phyloP scores from a whole-genome alignment of 2,797 vertebrate species.

The Sandelia bainsii region DNA sequence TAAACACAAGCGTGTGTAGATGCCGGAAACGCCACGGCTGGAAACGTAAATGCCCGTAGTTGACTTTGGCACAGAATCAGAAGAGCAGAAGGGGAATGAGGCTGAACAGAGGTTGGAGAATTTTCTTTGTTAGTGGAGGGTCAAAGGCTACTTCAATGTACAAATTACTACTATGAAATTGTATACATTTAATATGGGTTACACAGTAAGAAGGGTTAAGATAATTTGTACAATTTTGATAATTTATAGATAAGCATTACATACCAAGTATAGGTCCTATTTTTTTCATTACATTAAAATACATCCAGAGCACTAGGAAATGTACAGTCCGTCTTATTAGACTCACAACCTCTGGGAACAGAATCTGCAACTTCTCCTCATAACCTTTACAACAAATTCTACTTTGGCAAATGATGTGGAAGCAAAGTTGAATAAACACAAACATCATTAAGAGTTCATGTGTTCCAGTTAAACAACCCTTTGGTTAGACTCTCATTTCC shows the following conservation, averaged over 20 bases:
- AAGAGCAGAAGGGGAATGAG: slow-evolving; percentile 67
- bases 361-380: slow-evolving; percentile 39
- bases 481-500: slow-evolving; percentile 76
- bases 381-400: slow-evolving; percentile 66
- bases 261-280: slow-evolving; percentile 11
- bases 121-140: slow-evolving; percentile 71
- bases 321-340: slow-evolving; percentile 14
- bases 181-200: slow-evolving; percentile 14
- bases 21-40: slow-evolving; percentile 78
- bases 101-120: slow-evolving; percentile 64
- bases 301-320: not conserved
- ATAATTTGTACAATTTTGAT: slow-evolving; percentile 10
- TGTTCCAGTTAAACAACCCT: slow-evolving; percentile 75
- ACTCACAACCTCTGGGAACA: slow-evolving; percentile 56
- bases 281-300: slow-evolving; percentile 17
- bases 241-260: slow-evolving; percentile 11
- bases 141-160: slow-evolving; percentile 46
- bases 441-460: slow-evolving; percentile 80
- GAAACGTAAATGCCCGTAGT: slow-evolving; percentile 80
- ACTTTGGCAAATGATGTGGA: slow-evolving; percentile 71
- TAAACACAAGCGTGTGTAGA: slow-evolving; percentile 86
- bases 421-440: slow-evolving; percentile 78
- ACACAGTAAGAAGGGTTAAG: slow-evolving; percentile 5
- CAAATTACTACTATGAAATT: slow-evolving; percentile 36
- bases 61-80: slow-evolving; percentile 82